These are phyloP conservation scores for Drosophila sturtevanti DNA, from an alignment of 1,140 invertebrate species.

Conservation along the genomic window DNA sequence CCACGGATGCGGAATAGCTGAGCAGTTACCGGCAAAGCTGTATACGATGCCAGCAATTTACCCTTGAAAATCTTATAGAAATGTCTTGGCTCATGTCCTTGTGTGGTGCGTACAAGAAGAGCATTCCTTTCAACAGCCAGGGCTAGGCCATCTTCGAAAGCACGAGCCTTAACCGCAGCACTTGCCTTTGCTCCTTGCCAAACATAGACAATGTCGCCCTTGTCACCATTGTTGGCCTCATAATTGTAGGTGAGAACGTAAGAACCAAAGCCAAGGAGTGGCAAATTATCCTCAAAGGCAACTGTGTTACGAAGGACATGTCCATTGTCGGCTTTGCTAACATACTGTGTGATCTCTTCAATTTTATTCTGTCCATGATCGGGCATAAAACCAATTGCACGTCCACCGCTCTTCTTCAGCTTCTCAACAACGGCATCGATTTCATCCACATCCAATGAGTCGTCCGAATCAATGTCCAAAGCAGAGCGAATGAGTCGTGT, in stretches of 20 bases:
- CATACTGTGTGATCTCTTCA: conserved; percentile 63
- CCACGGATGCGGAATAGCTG: conserved; percentile 88
- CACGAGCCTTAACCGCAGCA: conserved; percentile 73
- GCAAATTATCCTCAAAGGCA: conserved; percentile 85
- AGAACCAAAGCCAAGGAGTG: conserved; percentile 90
- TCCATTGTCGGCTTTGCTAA: conserved; percentile 38
- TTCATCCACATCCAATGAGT: conserved; percentile 69
- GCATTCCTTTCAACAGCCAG: conserved; percentile 85
- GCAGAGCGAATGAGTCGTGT: conserved; percentile 84
- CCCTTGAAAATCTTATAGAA: conserved; percentile 92
- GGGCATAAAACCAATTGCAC: conserved; percentile 88
- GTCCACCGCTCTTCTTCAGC: conserved; percentile 83
- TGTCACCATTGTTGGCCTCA: conserved; percentile 83
- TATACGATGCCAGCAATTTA: conserved; percentile 86
- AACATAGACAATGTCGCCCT: conserved; percentile 87
- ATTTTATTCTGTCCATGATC: conserved; percentile 85
- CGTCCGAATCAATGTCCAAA: conserved; percentile 73
- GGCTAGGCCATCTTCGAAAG: conserved; percentile 86
- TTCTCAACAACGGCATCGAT: conserved; percentile 68
- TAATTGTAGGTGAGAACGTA: conserved; percentile 91
- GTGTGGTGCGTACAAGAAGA: conserved; percentile 87
- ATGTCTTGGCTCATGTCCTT: conserved; percentile 89
- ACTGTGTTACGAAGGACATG: conserved; percentile 83
- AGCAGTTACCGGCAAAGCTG: conserved; percentile 86
- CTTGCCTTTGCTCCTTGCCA: conserved; percentile 84